Percentiles rank a stretch among this genome's conserved stretches.
Evolutionary conservation across 2,888 invertebrate species (phyloP).

Genomic region (Orchesella flavescens): DNA sequence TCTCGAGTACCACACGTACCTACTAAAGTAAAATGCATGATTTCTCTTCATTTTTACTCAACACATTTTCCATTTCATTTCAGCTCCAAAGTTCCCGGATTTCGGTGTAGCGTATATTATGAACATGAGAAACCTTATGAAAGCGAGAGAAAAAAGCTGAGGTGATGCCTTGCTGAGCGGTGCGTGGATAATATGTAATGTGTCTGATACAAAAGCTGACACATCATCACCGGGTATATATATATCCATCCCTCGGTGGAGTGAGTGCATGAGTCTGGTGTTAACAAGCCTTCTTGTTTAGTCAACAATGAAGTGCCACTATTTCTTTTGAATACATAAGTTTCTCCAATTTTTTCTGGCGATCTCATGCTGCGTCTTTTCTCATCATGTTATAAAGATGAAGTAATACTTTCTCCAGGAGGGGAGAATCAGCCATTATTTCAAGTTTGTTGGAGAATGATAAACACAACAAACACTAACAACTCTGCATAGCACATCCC

Average conservation of each 20-base stretch:
- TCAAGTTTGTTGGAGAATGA: conserved; percentile 29
- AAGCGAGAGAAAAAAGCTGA: background rate
- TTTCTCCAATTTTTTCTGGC: conserved; percentile 42
- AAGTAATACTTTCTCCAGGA: conserved; percentile 46
- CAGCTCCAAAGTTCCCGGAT: conserved; percentile 41
- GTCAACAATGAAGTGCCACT: conserved; percentile 62
- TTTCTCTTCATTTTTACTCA: conserved; percentile 54
- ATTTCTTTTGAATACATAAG: conserved; percentile 52
- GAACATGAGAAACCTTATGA: background rate
- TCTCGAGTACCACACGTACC: conserved; percentile 56
- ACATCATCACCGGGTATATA: conserved; percentile 52
- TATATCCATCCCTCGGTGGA: conserved; percentile 25
- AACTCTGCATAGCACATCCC: background rate
- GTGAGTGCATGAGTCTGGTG: conserved; percentile 34
- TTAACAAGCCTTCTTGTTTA: conserved; percentile 63
- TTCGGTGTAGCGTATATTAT: conserved; percentile 36
- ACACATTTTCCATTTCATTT: conserved; percentile 60
- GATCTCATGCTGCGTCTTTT: conserved; percentile 45
- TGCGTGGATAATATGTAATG: conserved; percentile 44
- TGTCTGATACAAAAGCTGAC: conserved; percentile 47
- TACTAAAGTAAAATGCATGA: conserved; percentile 34
- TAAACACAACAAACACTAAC: conserved; percentile 2
- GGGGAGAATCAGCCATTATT: conserved; percentile 37
- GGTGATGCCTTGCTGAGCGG: conserved; percentile 46
- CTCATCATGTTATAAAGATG: conserved; percentile 36